Conservation (phyloP, 2,113 vertebrate genomes). For the Solenodon paradoxus region DNA sequence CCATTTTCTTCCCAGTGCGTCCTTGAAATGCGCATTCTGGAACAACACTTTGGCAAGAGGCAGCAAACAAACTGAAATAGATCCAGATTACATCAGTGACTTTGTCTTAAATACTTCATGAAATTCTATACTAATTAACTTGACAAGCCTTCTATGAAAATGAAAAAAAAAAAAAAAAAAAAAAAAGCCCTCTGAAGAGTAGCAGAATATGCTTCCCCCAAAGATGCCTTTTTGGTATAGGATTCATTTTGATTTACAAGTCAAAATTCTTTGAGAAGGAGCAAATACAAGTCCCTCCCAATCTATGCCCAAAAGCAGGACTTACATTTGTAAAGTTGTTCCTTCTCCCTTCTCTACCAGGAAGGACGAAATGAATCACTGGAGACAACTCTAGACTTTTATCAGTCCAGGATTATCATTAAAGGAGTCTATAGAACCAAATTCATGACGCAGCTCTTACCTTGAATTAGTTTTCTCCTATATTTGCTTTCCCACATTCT, state of each 20-base stretch:
- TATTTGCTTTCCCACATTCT: not conserved
- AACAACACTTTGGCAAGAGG: not conserved
- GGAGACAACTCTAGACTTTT: not conserved
- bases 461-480: not conserved
- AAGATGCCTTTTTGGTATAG: not conserved
- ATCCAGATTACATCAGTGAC: not conserved
- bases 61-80: not conserved
- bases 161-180: not conserved
- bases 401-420: not conserved
- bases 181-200: not conserved
- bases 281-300: not conserved
- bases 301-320: not conserved
- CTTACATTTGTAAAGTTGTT: not conserved
- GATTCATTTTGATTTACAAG: not conserved
- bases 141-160: not conserved
- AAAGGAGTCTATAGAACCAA: not conserved
- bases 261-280: not conserved
- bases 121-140: not conserved
- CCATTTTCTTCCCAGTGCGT: not conserved
- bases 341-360: not conserved
- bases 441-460: not conserved
- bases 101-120: not conserved
- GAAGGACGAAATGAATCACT: not conserved
- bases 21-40: not conserved
- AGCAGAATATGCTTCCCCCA: not conserved